A percentile compares a stretch with the other conserved stretches of the same genome.
Conservation (phyloP, 2,888 invertebrate genomes). For the Nomada lathburiana region DNA sequence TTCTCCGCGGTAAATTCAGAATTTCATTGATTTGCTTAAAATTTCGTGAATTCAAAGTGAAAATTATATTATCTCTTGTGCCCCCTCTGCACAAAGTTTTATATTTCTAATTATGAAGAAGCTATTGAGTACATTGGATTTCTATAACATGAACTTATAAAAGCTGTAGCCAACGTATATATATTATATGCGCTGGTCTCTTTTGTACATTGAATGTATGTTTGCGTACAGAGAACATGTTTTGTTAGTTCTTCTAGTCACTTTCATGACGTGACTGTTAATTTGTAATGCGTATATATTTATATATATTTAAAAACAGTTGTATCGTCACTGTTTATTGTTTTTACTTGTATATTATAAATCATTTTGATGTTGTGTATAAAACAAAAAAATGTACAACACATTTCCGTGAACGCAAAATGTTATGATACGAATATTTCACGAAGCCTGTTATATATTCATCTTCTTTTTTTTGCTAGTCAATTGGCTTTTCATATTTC, state of each 20-base stretch:
- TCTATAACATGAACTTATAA: conserved; percentile 44
- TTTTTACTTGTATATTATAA: conserved; percentile 44
- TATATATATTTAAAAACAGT: conserved; percentile 29
- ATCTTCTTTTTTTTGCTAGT: conserved; percentile 57
- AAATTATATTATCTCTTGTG: conserved; percentile 37
- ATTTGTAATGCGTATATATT: conserved; percentile 59
- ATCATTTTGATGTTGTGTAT: conserved; percentile 39
- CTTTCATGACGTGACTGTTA: conserved; percentile 32
- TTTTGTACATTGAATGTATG: conserved; percentile 56
- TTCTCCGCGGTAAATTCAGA: not conserved
- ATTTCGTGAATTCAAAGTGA: conserved; percentile 48
- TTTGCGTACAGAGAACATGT: conserved; percentile 55
- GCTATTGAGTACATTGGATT: conserved; percentile 38
- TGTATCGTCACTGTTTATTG: conserved; percentile 42
- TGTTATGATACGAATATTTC: conserved; percentile 40
- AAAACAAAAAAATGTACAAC: conserved; percentile 45
- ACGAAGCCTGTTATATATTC: conserved; percentile 38
- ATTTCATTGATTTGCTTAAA: conserved; percentile 54
- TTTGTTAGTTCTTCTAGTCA: conserved; percentile 45
- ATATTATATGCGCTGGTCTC: conserved; percentile 24
- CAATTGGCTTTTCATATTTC: conserved; percentile 44
- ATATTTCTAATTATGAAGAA: conserved; percentile 39
- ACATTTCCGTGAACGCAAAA: conserved; percentile 25
- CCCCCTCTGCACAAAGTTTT: conserved; percentile 36
- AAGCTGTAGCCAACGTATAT: conserved; percentile 43